Percentiles rank a stretch among this genome's conserved stretches.
phyloP scores from a whole-genome alignment of 37 sponge, comb jelly and placozoan genomes.

The Mnemiopsis leidyi region DNA sequence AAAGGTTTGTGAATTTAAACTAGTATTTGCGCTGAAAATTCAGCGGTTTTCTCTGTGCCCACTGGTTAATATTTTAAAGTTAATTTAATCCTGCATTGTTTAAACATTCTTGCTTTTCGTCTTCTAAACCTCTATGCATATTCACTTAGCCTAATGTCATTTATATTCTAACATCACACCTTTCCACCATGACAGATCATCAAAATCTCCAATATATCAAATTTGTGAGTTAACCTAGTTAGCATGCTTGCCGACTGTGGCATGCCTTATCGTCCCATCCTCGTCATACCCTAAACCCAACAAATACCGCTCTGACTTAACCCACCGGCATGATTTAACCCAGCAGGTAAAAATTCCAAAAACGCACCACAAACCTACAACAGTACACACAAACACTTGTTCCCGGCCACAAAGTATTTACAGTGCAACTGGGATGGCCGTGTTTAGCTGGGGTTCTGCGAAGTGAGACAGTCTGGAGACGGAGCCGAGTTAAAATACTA shows the following conservation, averaged over 20 bases:
- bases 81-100: background rate
- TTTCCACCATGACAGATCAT: background rate
- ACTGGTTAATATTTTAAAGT: background rate
- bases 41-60: background rate
- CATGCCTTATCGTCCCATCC: background rate
- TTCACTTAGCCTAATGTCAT: background rate
- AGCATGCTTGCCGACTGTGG: background rate
- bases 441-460: background rate
- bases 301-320: background rate
- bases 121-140: background rate
- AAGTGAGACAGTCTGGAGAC: background rate
- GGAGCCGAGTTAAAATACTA: background rate
- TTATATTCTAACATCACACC: background rate
- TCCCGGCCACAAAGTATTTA: background rate
- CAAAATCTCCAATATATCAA: background rate
- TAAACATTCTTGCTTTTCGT: background rate
- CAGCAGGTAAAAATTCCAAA: no score
- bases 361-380: no score
- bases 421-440: background rate
- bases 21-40: background rate
- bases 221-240: background rate
- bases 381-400: background rate
- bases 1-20: conserved; percentile 38
- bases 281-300: background rate
- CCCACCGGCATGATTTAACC: background rate